Base-by-base conservation (phyloP, 1,140 invertebrate species). In the Scaptomyza montana region DNA sequence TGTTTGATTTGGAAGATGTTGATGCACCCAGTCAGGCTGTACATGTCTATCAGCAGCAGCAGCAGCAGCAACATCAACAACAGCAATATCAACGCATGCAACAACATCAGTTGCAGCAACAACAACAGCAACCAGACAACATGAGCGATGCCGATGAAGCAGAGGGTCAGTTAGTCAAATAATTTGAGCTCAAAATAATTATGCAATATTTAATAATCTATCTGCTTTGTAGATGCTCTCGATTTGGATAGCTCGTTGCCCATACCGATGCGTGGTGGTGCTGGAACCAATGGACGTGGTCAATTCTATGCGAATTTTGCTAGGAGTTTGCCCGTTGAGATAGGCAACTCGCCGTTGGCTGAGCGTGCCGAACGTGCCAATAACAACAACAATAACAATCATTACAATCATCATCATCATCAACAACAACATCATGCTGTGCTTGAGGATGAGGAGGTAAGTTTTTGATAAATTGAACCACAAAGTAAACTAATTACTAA, bases 81-180 rank as follows among this genome's bases (percentile, higher is more conserved):
- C 78, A 79, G 33, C 69, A 73, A 8, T 45, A 77, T n/a, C 74
- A 79, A 46, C 56, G 69, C 33, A 28, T 28, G 4, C 46, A 54
- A 10, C 61, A 57, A 51, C 47, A 74, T 25, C 21, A 25, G 10
- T 63, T 74, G 39, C 75, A 53, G n/a, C 54, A 72, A 7, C 70
- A 70, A 43, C 62, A 73, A 45, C 74, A 82, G 36, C 60, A 74
- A 28, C 41, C 74, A 9, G 76, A 86, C 61, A 65, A 80, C 51
- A 89, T 92, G 87, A 81, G 80, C 36, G 82, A 89, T 66, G 91
- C 91, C 28, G 90, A 86, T n/a, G 87, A 91, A 55, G 90, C 90
- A 8, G 90, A 91, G 59, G 87, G 90, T 91, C 55, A 51, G 66
- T 47, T 21, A 6, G 30, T 25, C 21, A 25, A 25, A 25, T 1